phyloP scores from a whole-genome alignment of 2,888 invertebrate genomes.

The Ischnus inquisitorius region DNA sequence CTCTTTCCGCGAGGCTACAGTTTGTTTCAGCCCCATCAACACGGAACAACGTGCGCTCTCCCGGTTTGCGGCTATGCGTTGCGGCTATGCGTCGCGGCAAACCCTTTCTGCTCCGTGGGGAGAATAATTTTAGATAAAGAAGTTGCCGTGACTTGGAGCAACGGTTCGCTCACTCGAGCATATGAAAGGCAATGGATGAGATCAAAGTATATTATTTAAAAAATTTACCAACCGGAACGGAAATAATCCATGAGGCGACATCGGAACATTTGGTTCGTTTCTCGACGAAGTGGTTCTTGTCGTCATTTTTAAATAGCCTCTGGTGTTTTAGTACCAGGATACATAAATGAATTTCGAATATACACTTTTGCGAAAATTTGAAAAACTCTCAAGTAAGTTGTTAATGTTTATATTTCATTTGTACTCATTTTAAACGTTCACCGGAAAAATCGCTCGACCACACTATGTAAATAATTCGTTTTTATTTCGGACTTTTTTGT shows the following conservation, averaged over 20 bases:
- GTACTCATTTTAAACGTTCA: no score
- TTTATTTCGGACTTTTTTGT: no score
- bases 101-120: constrained; percentile 71
- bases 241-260: background rate
- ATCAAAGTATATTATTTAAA: background rate
- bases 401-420: no score
- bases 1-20: constrained; percentile 45
- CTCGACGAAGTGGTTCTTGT: no score
- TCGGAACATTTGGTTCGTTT: background rate
- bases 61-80: constrained; percentile 49
- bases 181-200: constrained; percentile 13
- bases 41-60: constrained; percentile 75
- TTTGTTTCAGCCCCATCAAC: constrained; percentile 73
- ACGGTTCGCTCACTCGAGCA: constrained; percentile 11
- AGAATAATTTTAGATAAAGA: constrained; percentile 75
- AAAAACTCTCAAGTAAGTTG: no score
- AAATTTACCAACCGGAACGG: background rate
- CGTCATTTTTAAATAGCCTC: no score
- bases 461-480: no score
- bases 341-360: background rate
- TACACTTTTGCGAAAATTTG: background rate
- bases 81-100: constrained; percentile 29
- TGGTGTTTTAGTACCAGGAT: no score
- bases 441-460: no score
- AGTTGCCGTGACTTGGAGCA: constrained; percentile 14